Evolutionary conservation across 2,888 invertebrate genomes (phyloP), one percentile per base, ranked within the genome.

Genomic region (Parnassius glacialis): DNA sequence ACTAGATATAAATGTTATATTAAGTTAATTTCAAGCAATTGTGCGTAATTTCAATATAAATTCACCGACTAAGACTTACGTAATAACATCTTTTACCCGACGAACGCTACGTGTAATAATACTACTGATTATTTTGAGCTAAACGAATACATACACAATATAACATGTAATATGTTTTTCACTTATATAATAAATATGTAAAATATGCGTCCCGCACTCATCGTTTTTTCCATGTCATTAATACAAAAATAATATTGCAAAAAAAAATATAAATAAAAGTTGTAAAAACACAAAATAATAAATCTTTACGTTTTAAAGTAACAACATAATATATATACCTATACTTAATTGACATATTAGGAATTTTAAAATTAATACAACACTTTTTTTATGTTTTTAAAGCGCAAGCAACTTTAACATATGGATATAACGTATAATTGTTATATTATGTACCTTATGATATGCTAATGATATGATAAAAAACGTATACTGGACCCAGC

Each of bases 391-490:
- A 11, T 44, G 62, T 53, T 44, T 65, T 59, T 42, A 65, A 66
- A 70, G 67, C 71, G 65, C 66, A 81, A 82, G 76, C 76, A 68
- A 72, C 74, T 67, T 71, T 61, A 65, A 65, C 66, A 70, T 64
- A 67, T 74, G 75, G 77, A 75, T 79, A 78, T 78, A 80, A 73
- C 74, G 74, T 79, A 76, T 70, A 65, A 70, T 63, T 44, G 45
- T 70, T 75, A 73, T 78, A 73, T 73, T 78, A 73, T 79, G 81
- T 79, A 82, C 67, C 80, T 84, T 83, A 87, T 86, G 88, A 89
- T 90, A 89, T 89, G 88, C 84, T 87, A 87, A 87, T 85, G 90
- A 90, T 90, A 90, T 90, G 90, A 90, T 88, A 87, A 80, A 90
- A 90, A 89, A 86, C 83, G 85, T 89, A 87, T 83, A 83, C 85